Evolutionary conservation across 2,113 vertebrate species (phyloP).

Genomic region (Thamnaconus septentrionalis): DNA sequence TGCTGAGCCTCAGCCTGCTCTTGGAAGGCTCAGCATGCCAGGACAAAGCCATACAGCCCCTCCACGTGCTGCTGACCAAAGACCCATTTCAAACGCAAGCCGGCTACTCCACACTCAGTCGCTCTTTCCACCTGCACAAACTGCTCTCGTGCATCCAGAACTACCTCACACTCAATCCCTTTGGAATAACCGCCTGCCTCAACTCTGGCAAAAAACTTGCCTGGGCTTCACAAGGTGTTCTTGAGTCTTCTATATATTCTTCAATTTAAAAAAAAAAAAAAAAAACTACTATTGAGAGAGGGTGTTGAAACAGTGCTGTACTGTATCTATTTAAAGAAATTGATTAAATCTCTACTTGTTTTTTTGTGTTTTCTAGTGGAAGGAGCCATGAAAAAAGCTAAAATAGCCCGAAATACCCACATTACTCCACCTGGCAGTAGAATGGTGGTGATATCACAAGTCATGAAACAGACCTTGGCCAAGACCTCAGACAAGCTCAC

Average conservation of each 20-base stretch:
- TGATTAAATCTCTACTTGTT: constrained; percentile 4
- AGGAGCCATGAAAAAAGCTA: constrained; percentile 87
- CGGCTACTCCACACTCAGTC: constrained; percentile 79
- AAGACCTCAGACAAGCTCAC: constrained; percentile 90
- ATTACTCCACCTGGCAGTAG: constrained; percentile 81
- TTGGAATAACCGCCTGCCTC: constrained; percentile 86
- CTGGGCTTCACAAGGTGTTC: constrained; percentile 91
- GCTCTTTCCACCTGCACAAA: constrained; percentile 79
- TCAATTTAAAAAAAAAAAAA: not conserved
- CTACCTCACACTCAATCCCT: constrained; percentile 82
- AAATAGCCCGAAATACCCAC: constrained; percentile 84
- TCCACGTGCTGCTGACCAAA: constrained; percentile 85
- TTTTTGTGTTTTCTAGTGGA: constrained; percentile 78
- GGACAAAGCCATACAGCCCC: constrained; percentile 67
- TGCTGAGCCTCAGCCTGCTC: constrained; percentile 84
- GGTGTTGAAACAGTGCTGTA: too few species aligned
- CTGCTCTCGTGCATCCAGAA: constrained; percentile 84
- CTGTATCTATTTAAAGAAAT: too few species aligned
- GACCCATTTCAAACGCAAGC: constrained; percentile 75
- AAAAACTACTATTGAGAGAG: too few species aligned
- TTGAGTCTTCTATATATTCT: not conserved
- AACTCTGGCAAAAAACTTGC: constrained; percentile 87
- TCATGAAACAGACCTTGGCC: constrained; percentile 91
- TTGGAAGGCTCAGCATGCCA: constrained; percentile 82
- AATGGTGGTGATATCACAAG: constrained; percentile 92